Base-by-base conservation (phyloP, 2,113 vertebrate genomes). In the Phyllostomus discolor region DNA sequence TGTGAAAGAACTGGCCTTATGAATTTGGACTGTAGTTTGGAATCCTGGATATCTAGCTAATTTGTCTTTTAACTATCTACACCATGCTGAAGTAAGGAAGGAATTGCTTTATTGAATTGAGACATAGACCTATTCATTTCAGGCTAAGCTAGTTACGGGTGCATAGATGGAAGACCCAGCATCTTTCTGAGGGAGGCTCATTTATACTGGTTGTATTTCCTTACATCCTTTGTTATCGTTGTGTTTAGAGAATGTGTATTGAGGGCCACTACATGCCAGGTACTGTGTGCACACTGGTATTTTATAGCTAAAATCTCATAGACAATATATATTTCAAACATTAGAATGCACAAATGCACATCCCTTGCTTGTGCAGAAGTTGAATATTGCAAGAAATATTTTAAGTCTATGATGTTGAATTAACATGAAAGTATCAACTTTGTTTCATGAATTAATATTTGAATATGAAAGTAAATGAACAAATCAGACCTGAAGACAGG, bases 381-480 rank as follows among this genome's bases (percentile, higher is more conserved):
- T 57, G 19, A 93, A 69, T 87, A 75, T 62, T 83, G 24, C 28
- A 84, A 90, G 73, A 95, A 95, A 75, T 89, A 67, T 67, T 95
- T 91, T 87, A 95, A 93, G 41, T 54, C 66, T 14, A 16, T 76
- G 7, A 41, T 87, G 80, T 5, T 81, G 20, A 97, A 84, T 70
- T 94, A 84, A 92, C 41, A 90, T 70, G 62, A 79, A 95, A 80
- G 73, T 64, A 90, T 64, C 0, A 14, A 64, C 33, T 81, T 92
- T 79, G 87, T 69, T 94, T 93, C 64, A 83, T 81, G 64, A 89
- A 38, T 94, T 59, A 82, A 4, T 91, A 91, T 95, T 95, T 84
- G 64, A 97, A 75, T 91, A 93, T 66, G 46, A 79, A 87, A 92
- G 35, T 90, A 91, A 87, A 70, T 41, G 10, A 97, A 90, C 38